Conservation (phyloP, 2,888 invertebrate genomes). For the Limenitis camilla region DNA sequence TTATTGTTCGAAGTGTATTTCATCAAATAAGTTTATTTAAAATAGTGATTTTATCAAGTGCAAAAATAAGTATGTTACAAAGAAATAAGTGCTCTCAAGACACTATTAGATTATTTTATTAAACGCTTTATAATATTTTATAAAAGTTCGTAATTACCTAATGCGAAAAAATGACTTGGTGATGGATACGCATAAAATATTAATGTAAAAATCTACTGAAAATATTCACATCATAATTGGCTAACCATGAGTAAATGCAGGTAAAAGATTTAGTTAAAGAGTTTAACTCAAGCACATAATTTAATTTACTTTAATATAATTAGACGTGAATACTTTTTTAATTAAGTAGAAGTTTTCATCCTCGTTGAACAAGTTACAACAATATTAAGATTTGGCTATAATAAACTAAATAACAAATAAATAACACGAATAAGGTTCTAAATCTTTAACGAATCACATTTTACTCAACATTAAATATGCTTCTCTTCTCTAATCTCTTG, state of each 20-base stretch:
- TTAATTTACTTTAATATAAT: background rate
- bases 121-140: slow-evolving; percentile 22
- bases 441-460: background rate
- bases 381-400: slow-evolving; percentile 1
- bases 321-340: background rate
- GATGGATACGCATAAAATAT: background rate
- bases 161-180: slow-evolving; percentile 11
- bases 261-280: too few species aligned
- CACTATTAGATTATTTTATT: slow-evolving; percentile 36
- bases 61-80: slow-evolving; percentile 66
- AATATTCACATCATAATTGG: background rate
- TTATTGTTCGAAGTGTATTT: slow-evolving; percentile 66
- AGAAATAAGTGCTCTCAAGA: slow-evolving; percentile 57
- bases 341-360: background rate
- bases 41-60: slow-evolving; percentile 70
- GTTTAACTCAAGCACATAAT: too few species aligned
- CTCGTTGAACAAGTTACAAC: background rate
- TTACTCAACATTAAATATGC: background rate
- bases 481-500: background rate
- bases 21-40: slow-evolving; percentile 61
- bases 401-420: slow-evolving; percentile 6
- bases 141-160: slow-evolving; percentile 12
- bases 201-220: slow-evolving; percentile 18
- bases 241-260: too few species aligned
- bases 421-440: background rate